phyloP scores from a whole-genome alignment of 92 coral and sea anemone genomes.

The Actinernus sp. region DNA sequence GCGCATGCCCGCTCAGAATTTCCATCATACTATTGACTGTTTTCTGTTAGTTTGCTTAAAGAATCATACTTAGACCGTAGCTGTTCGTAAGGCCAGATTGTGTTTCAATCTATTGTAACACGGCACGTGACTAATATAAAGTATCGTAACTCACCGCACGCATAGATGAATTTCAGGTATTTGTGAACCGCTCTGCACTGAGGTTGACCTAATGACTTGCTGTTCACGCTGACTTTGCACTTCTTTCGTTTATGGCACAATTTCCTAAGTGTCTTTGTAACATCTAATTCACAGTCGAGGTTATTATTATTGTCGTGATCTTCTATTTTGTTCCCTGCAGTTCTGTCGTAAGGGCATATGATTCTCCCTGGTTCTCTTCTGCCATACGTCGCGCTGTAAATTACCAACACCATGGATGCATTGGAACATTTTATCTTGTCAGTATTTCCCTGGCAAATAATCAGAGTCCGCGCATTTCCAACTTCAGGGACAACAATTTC shows the following conservation, averaged over 20 bases:
- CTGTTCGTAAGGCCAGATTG: too few species aligned
- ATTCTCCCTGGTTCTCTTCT: slow-evolving; percentile 36
- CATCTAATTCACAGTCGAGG: not conserved
- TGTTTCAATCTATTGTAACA: too few species aligned
- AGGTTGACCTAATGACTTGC: slow-evolving; percentile 41
- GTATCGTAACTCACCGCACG: slow-evolving; percentile 82
- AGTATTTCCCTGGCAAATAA: slow-evolving; percentile 34
- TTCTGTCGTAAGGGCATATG: slow-evolving; percentile 50
- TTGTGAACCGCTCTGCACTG: slow-evolving; percentile 79
- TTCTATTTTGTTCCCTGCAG: not conserved
- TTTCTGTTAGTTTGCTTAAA: too few species aligned
- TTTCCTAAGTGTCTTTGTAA: slow-evolving; percentile 4
- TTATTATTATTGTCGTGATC: slow-evolving; percentile 23
- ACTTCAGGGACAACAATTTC: slow-evolving; percentile 16
- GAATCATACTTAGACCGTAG: too few species aligned
- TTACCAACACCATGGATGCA: slow-evolving; percentile 73
- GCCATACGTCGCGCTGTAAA: slow-evolving; percentile 77
- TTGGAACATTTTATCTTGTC: slow-evolving; percentile 57
- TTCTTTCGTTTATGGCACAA: slow-evolving; percentile 47
- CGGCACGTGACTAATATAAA: not conserved
- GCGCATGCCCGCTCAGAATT: too few species aligned
- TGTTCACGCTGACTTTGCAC: slow-evolving; percentile 35
- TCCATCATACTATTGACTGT: too few species aligned
- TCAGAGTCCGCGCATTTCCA: slow-evolving; percentile 3
- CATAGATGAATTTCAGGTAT: slow-evolving; percentile 51